phyloP scores from a whole-genome alignment of 2,113 vertebrate genomes.

The Anolis carolinensis region DNA sequence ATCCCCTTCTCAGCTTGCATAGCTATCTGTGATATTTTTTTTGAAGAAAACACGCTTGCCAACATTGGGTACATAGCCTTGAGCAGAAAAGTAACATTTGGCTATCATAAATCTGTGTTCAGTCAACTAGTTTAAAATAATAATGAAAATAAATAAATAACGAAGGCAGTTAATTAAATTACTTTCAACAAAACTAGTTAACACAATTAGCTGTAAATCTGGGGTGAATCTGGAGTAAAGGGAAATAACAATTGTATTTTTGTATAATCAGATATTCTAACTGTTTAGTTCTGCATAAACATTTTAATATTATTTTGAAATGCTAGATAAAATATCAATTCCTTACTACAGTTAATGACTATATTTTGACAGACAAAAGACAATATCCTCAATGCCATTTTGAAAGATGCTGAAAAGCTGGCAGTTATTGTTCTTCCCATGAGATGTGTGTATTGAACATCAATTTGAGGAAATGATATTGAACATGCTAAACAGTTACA shows the following conservation, averaged over 20 bases:
- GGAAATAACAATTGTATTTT: not conserved
- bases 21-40: not conserved
- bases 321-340: not conserved
- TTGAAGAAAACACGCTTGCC: not conserved
- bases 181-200: not conserved
- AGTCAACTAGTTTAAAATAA: not conserved
- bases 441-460: slow-evolving; percentile 36
- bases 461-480: slow-evolving; percentile 34
- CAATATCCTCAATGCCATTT: not conserved
- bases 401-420: not conserved
- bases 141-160: not conserved
- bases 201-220: not conserved
- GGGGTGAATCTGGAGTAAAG: not conserved
- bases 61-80: not conserved
- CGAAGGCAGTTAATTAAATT: not conserved
- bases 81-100: not conserved
- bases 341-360: not conserved
- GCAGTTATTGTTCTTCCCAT: not conserved
- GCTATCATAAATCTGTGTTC: not conserved
- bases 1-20: not conserved
- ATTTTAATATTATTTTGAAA: not conserved
- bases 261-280: not conserved
- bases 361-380: not conserved
- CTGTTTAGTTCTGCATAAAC: not conserved
- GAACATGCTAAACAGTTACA: not conserved